Evolutionary conservation across 2,888 invertebrate genomes (phyloP), one percentile per base, ranked within the genome.

Genomic region (Bombyx huttoni): DNA sequence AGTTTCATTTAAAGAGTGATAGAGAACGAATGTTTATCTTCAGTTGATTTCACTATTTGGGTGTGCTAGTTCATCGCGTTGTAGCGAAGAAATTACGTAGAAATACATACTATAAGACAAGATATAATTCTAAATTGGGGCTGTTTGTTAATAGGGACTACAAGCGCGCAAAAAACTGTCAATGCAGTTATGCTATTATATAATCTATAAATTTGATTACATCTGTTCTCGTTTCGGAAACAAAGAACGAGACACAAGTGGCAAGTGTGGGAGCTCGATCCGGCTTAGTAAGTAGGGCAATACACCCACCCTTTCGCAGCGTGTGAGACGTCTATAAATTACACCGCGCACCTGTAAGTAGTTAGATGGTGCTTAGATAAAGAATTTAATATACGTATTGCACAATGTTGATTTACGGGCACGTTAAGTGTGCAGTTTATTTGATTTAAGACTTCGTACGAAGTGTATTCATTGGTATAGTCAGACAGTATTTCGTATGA

Each of bases 281-380:
- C 73, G 74, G 75, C 64, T 56, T 61, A 52, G 70, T 76, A 80
- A 81, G 77, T 79, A 70, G 75, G 74, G 76, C 76, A 79, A 81
- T 81, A 80, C 79, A 79, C 64, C 67, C 64, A 64, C 75, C 78
- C 76, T 75, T 75, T 67, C 70, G 12, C 69, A 63, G 67, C 81
- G 81, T 73, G 73, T 81, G 80, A 72, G 75, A 67, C 69, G 64
- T 68, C 64, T 76, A 79, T 84, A 83, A 83, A 84, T 82, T 74
- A 78, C 69, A 65, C 59, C 61, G 70, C 78, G 69, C 81, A 84
- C 82, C 84, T 84, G 81, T 73, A 78, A 78, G 77, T 73, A 64
- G 72, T 76, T 74, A 77, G 81, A 80, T 81, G 70, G 75, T 61
- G 67, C 68, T 70, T 75, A 77, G 78, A 81, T 80, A 81, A 79